phyloP scores from a whole-genome alignment of 2,888 invertebrate genomes.

The Platypus cylindrus region DNA sequence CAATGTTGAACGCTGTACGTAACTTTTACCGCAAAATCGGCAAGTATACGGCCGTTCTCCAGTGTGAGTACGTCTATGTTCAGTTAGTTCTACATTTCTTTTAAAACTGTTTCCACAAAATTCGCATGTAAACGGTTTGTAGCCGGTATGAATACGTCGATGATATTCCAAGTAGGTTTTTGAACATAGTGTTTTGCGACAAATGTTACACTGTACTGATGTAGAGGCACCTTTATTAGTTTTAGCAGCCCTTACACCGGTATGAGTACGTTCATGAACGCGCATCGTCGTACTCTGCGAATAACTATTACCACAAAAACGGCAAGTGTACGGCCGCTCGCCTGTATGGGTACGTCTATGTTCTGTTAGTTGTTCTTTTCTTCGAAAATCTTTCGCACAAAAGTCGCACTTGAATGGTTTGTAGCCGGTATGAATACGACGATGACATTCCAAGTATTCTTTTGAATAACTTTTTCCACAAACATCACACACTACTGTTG shows the following conservation, averaged over 20 bases:
- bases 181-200: too few relatives aligned
- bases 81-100: too few relatives aligned
- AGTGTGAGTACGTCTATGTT: conserved; percentile 29
- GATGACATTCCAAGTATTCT: conserved; percentile 36
- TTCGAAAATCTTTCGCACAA: neutral
- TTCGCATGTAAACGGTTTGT: too few relatives aligned
- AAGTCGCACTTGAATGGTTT: too few relatives aligned
- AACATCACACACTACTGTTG: conserved; percentile 16
- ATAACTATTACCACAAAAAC: conserved; percentile 3
- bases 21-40: conserved; percentile 40
- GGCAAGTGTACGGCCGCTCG: conserved; percentile 41
- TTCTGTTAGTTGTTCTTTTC: conserved; percentile 31
- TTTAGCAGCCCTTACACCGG: conserved; percentile 47
- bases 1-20: too few relatives aligned
- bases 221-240: too few relatives aligned
- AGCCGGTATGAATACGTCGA: too few relatives aligned
- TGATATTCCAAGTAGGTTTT: too few relatives aligned
- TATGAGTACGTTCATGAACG: conserved; percentile 46
- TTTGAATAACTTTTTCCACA: conserved; percentile 37
- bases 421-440: too few relatives aligned
- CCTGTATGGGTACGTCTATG: conserved; percentile 29
- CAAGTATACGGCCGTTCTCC: too few relatives aligned
- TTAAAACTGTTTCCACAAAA: too few relatives aligned
- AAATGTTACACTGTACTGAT: too few relatives aligned
- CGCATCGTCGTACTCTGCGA: conserved; percentile 46